A percentile compares a stretch with the other conserved stretches of the same genome.
phyloP scores from a whole-genome alignment of 2,888 invertebrate species.

The Ochropacha duplaris region DNA sequence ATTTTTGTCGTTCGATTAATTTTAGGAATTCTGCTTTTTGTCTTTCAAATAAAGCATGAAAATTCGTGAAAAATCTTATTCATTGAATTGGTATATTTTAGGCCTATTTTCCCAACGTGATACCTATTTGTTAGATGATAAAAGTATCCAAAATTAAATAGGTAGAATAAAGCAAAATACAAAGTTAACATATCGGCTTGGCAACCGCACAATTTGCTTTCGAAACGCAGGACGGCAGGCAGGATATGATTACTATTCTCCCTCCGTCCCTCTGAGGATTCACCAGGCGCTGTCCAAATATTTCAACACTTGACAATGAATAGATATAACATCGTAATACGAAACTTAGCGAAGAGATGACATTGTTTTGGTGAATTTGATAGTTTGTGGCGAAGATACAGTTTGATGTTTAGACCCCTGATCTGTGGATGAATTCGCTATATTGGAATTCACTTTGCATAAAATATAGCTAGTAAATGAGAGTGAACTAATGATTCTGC shows the following conservation, averaged over 20 bases:
- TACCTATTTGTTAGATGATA: too few species aligned
- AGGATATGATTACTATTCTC: not conserved
- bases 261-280: not conserved
- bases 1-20: too few species aligned
- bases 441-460: not conserved
- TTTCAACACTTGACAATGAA: conserved; percentile 1
- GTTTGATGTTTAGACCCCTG: not conserved
- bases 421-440: not conserved
- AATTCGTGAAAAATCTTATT: too few species aligned
- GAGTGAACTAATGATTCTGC: not conserved
- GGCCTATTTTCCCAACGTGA: too few species aligned
- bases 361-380: not conserved
- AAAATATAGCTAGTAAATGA: not conserved
- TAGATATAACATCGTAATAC: not conserved
- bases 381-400: not conserved
- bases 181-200: not conserved
- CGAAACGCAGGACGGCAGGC: not conserved
- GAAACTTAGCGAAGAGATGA: not conserved
- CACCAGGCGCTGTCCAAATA: not conserved
- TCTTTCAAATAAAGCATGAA: too few species aligned
- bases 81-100: too few species aligned
- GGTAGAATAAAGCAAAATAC: too few species aligned
- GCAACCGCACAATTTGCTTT: not conserved
- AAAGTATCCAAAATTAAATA: too few species aligned
- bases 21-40: too few species aligned